These are phyloP conservation scores for Capitulum mitella DNA, from an alignment of 2,888 invertebrate genomes.

Conservation along the genomic window DNA sequence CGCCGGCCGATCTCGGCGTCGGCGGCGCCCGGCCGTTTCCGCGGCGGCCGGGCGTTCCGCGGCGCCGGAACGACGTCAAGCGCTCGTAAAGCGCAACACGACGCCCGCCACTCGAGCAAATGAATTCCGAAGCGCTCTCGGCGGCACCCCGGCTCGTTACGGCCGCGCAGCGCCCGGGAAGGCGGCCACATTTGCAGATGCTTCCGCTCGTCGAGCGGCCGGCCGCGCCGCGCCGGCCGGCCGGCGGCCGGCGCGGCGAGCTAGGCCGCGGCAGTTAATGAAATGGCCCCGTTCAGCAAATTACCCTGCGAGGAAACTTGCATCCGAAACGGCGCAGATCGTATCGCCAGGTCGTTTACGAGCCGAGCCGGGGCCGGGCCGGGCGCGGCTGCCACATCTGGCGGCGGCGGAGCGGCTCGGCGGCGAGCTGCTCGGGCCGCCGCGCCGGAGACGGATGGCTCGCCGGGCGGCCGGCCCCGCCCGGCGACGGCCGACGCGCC, in stretches of 20 bases:
- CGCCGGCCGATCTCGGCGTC: too few species aligned
- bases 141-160: neutral
- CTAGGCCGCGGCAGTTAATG: neutral
- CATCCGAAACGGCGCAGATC: neutral
- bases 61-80: neutral
- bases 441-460: neutral
- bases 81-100: neutral
- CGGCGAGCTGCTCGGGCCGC: neutral
- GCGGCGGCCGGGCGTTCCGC: neutral
- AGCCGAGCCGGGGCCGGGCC: neutral
- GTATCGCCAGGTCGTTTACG: neutral
- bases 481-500: neutral
- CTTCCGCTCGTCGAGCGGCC: neutral
- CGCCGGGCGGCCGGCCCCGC: too few species aligned
- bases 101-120: neutral
- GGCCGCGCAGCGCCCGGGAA: neutral
- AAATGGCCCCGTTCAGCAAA: neutral
- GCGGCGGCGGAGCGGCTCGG: too few species aligned
- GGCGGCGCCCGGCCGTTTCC: neutral
- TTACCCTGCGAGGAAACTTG: neutral
- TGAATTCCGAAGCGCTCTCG: neutral
- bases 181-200: constrained; percentile 13
- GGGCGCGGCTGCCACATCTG: too few species aligned
- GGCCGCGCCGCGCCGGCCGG: neutral
- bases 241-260: neutral